Evolutionary conservation across 2,797 vertebrate species (phyloP).

Genomic region (Peromyscus aztecus): DNA sequence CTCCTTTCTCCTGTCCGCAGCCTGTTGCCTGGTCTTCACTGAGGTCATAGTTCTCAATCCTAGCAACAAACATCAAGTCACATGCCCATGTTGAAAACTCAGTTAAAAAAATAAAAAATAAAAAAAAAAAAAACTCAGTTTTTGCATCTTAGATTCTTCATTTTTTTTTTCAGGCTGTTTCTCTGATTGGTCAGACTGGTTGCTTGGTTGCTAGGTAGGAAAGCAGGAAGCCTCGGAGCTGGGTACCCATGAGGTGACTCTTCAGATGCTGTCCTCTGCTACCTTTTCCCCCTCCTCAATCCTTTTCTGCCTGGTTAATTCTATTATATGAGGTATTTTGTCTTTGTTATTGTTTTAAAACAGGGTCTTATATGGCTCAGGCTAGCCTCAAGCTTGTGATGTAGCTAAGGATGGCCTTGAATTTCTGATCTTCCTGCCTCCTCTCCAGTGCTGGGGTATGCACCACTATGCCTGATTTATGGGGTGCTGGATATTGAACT

Average conservation of each 20-base stretch:
- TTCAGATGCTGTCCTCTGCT: background rate
- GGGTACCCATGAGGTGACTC: background rate
- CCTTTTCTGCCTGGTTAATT: constrained; percentile 3
- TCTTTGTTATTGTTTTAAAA: background rate
- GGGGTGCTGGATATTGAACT: background rate
- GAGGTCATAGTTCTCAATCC: constrained; percentile 50
- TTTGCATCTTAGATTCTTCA: background rate
- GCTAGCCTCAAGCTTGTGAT: background rate
- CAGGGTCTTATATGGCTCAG: background rate
- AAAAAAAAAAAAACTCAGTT: too few relatives aligned
- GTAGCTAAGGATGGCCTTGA: background rate
- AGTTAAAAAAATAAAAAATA: background rate
- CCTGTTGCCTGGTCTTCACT: background rate
- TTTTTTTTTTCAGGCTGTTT: background rate
- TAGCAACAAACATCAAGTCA: background rate
- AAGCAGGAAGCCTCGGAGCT: background rate
- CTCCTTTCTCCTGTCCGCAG: background rate
- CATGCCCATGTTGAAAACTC: background rate
- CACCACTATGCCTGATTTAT: background rate
- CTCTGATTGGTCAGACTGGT: background rate
- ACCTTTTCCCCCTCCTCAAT: background rate
- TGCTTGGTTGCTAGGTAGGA: background rate
- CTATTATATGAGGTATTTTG: background rate
- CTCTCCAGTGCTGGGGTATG: background rate
- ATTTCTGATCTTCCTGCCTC: background rate